Evolutionary conservation across 2,888 invertebrate species (phyloP).

Genomic region (Eupithecia inturbata): DNA sequence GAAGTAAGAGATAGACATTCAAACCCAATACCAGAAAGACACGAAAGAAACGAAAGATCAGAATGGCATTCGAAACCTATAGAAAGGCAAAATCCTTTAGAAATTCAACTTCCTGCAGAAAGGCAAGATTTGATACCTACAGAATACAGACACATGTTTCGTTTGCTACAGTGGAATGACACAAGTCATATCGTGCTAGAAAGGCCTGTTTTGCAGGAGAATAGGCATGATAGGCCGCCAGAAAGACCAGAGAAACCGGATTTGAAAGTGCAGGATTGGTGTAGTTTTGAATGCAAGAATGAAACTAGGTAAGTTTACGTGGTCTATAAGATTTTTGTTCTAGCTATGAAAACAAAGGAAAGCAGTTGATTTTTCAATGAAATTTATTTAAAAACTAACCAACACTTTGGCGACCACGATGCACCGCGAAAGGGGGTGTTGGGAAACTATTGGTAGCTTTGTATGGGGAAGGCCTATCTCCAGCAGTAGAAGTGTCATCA

Average conservation of each 20-base stretch:
- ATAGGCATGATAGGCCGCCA: conserved; percentile 59
- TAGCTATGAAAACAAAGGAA: too few relatives aligned
- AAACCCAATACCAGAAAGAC: conserved; percentile 35
- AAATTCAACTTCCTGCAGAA: background rate
- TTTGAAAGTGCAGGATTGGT: conserved; percentile 48
- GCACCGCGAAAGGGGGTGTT: too few relatives aligned
- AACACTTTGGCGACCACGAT: too few relatives aligned
- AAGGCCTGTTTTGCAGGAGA: conserved; percentile 38
- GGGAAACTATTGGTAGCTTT: too few relatives aligned
- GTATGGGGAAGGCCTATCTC: too few relatives aligned
- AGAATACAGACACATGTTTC: conserved; percentile 23
- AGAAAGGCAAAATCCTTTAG: conserved; percentile 19
- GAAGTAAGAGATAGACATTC: conserved; percentile 38
- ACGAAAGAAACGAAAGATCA: conserved; percentile 37
- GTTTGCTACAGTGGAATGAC: conserved; percentile 25
- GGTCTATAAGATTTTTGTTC: background rate
- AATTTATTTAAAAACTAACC: too few relatives aligned
- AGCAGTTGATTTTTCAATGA: too few relatives aligned
- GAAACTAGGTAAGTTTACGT: conserved; percentile 50
- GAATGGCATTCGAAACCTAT: conserved; percentile 23
- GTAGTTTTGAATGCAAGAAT: conserved; percentile 55
- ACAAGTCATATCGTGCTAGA: conserved; percentile 33
- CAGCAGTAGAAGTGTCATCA: too few relatives aligned
- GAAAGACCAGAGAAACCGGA: conserved; percentile 56
- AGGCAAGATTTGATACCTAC: conserved; percentile 14